A percentile compares a stretch with the other conserved stretches of the same genome.
These are phyloP conservation scores for Poecile montanus DNA, from an alignment of 2,797 vertebrate species.

Conservation along the genomic window DNA sequence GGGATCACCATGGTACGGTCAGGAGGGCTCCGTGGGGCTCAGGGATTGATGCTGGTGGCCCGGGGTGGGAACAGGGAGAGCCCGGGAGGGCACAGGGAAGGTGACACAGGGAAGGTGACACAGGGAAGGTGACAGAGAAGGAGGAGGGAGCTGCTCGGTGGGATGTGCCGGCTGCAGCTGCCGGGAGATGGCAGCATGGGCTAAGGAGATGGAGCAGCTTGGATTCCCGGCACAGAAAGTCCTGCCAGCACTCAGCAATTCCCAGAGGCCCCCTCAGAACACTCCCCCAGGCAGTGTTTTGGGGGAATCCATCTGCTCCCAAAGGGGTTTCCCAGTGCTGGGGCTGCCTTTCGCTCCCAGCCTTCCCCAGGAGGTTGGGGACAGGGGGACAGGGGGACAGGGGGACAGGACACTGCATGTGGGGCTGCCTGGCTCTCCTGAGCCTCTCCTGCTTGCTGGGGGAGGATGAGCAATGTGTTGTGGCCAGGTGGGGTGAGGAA, in stretches of 20 bases:
- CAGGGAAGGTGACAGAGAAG: not conserved
- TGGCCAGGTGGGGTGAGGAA: not conserved
- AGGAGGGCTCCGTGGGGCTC: not conserved
- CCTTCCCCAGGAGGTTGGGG: not conserved
- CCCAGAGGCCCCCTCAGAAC: not conserved
- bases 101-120: accelerated
- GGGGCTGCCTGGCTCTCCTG: not conserved
- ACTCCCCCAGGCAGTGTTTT: no score
- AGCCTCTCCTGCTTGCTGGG: not conserved
- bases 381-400: accelerated
- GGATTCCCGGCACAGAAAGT: not conserved
- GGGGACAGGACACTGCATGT: not conserved
- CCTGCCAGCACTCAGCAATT: accelerated
- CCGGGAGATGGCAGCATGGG: constrained; percentile 76
- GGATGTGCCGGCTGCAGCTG: not conserved
- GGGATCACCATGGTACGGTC: constrained; percentile 84
- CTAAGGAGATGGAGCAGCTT: not conserved
- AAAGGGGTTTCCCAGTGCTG: not conserved
- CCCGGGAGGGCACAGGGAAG: no score
- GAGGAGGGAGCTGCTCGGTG: not conserved
- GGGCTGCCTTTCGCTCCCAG: not conserved
- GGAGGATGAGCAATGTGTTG: not conserved
- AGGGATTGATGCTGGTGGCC: accelerated
- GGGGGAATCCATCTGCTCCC: not conserved
- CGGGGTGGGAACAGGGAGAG: not conserved